Evolutionary conservation across 1,140 invertebrate genomes (phyloP).

Genomic region (Gonatopus flavifemur): DNA sequence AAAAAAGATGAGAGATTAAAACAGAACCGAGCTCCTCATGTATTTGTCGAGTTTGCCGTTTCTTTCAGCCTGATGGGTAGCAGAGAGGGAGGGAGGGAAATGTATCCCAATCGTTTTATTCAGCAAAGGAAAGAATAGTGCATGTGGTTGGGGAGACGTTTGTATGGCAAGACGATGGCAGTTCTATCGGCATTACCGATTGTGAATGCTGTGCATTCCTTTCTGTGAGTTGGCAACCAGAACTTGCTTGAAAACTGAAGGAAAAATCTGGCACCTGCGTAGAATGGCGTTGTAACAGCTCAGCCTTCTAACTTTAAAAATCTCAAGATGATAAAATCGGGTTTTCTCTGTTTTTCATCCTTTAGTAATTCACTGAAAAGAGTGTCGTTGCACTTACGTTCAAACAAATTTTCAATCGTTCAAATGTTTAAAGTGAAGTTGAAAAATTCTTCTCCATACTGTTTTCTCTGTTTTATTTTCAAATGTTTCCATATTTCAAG

Average conservation of each 20-base stretch:
- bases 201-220: conserved; percentile 33
- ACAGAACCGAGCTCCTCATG: no score
- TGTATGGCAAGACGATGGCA: conserved; percentile 56
- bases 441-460: not conserved
- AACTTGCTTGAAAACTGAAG: conserved; percentile 1
- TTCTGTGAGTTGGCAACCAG: conserved; percentile 16
- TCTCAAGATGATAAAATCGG: no score
- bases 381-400: not conserved
- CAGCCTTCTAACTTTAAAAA: no score
- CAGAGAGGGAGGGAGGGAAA: conserved; percentile 12
- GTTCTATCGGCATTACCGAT: conserved; percentile 47
- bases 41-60: no score
- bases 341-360: no score
- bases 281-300: no score
- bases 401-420: not conserved
- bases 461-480: no score
- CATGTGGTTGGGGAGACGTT: conserved; percentile 48
- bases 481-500: no score
- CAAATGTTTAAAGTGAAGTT: no score
- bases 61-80: no score
- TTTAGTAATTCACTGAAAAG: no score
- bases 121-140: conserved; percentile 35
- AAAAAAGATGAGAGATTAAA: no score
- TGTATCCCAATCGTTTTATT: conserved; percentile 24
- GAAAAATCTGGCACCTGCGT: conserved; percentile 24